These are phyloP conservation scores for Cryptosula pallasiana DNA, from an alignment of 2,888 invertebrate genomes.

Conservation along the genomic window DNA sequence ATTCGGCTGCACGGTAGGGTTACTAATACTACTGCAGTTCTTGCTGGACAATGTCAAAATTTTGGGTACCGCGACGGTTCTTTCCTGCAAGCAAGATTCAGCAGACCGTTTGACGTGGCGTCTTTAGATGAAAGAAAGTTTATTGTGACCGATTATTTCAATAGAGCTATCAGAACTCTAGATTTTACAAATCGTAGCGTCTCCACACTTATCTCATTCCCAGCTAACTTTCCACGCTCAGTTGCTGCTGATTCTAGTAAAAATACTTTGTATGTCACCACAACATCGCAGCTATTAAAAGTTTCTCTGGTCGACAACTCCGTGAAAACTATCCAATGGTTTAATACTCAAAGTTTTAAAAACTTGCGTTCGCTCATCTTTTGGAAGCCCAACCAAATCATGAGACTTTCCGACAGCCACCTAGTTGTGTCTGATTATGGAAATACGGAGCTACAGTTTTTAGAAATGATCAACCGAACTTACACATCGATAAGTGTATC, in stretches of 20 bases:
- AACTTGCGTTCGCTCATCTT: background rate
- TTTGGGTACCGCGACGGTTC: background rate
- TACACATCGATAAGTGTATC: background rate
- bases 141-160: background rate
- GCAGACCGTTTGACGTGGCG: background rate
- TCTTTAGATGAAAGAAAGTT: background rate
- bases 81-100: background rate
- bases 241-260: background rate
- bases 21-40: background rate
- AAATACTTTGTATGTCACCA: background rate
- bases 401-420: background rate
- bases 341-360: background rate
- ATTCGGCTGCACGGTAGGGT: background rate
- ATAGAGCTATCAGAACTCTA: background rate
- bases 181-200: background rate
- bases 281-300: background rate
- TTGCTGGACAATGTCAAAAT: background rate
- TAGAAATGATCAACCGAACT: background rate
- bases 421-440: background rate
- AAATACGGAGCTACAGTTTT: background rate
- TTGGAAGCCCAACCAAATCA: background rate
- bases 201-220: background rate
- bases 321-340: background rate
- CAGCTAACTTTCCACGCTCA: background rate
- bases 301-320: background rate